A percentile compares a stretch with the other conserved stretches of the same genome.
phyloP scores from a whole-genome alignment of 2,113 vertebrate genomes.

The Lutjanus erythropterus region DNA sequence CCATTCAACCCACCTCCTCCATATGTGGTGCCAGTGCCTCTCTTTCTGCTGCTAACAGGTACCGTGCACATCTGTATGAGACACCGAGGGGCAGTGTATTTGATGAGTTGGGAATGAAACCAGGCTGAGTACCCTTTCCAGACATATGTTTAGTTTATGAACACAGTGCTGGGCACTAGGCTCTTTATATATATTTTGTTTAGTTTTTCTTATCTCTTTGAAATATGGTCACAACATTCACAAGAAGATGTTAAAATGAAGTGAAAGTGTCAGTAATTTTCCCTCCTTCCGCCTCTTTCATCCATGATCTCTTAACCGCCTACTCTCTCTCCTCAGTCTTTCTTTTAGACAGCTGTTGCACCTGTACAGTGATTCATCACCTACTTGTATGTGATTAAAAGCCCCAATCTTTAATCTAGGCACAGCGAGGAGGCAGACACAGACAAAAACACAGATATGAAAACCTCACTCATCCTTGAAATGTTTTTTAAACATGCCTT shows the following conservation, averaged over 20 bases:
- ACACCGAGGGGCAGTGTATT: too few species aligned
- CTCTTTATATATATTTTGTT: conserved; percentile 4
- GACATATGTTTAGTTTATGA: conserved; percentile 37
- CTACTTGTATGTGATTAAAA: conserved; percentile 9
- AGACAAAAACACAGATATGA: neutral
- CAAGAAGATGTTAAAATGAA: conserved; percentile 2
- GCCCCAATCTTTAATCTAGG: conserved; percentile 1
- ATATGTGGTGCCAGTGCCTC: too few species aligned
- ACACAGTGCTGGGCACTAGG: conserved; percentile 9
- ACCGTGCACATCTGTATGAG: too few species aligned
- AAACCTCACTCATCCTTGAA: neutral
- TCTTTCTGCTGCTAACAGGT: too few species aligned
- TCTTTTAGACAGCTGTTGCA: conserved; percentile 5
- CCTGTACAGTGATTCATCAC: neutral
- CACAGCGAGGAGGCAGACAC: neutral
- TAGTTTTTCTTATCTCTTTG: neutral
- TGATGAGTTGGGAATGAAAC: too few species aligned
- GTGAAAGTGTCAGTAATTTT: neutral
- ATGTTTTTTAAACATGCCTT: neutral
- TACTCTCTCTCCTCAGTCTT: neutral
- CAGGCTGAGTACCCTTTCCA: too few species aligned
- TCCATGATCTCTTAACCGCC: neutral
- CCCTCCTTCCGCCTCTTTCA: neutral
- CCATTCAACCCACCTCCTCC: too few species aligned
- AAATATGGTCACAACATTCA: conserved; percentile 18